Conservation (phyloP, 2,113 vertebrate species). For the Larimichthys crocea region DNA sequence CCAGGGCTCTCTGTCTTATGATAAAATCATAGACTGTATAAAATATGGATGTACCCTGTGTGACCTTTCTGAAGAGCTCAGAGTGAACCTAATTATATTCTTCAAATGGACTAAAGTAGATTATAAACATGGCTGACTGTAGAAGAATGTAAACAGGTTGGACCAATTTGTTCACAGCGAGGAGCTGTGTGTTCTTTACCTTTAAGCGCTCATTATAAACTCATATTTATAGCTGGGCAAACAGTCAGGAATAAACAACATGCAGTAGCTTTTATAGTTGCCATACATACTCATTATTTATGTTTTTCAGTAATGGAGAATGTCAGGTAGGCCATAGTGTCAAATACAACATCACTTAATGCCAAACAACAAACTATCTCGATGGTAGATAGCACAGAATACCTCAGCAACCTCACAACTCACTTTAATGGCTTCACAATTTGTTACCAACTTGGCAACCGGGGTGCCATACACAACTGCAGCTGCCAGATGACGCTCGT, state of each 20-base stretch:
- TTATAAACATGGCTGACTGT: background rate
- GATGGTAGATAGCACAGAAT: constrained; percentile 1
- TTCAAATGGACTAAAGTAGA: background rate
- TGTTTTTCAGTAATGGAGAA: background rate
- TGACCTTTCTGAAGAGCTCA: too few species aligned
- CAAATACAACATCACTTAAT: background rate
- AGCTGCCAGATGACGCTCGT: constrained; percentile 16
- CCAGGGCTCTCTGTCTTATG: background rate
- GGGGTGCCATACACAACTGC: background rate
- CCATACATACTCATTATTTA: background rate
- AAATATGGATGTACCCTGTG: too few species aligned
- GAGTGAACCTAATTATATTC: too few species aligned
- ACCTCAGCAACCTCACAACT: constrained; percentile 8
- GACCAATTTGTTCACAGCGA: background rate
- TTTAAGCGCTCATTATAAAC: background rate
- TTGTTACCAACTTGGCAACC: constrained; percentile 22
- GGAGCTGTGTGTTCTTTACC: background rate
- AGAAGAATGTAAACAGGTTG: background rate
- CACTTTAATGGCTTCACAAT: background rate
- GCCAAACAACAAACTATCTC: background rate
- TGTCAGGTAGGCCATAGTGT: background rate
- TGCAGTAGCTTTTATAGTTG: background rate
- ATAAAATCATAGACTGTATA: background rate
- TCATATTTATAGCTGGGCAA: background rate
- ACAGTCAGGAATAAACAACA: background rate